Percentiles rank a stretch among this genome's conserved stretches.
These are phyloP conservation scores for Conopomorpha cramerella DNA, from an alignment of 1,140 invertebrate genomes.

Conservation along the genomic window DNA sequence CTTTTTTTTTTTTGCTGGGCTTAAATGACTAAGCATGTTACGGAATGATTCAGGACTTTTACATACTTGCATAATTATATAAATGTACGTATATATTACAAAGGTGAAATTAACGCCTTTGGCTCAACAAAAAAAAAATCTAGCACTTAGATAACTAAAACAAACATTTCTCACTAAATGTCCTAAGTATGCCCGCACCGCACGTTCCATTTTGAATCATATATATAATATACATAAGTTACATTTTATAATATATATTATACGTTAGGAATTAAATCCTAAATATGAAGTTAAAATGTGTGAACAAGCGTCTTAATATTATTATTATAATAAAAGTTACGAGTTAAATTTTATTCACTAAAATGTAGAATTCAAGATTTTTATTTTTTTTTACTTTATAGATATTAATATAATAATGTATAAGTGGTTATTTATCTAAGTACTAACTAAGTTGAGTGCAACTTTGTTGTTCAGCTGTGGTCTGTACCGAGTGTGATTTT, in stretches of 20 bases:
- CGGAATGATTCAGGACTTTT: too few relatives aligned
- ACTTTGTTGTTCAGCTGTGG: constrained; percentile 49
- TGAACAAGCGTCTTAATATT: constrained; percentile 53
- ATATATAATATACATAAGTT: constrained; percentile 14
- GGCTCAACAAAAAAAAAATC: constrained; percentile 1
- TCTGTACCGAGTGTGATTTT: constrained; percentile 40
- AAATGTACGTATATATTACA: too few relatives aligned
- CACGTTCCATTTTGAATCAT: constrained; percentile 11
- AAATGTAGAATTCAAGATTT: constrained; percentile 57
- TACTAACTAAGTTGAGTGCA: constrained; percentile 50
- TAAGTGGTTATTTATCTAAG: constrained; percentile 55
- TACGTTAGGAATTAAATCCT: constrained; percentile 41
- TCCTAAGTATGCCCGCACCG: constrained; percentile 23
- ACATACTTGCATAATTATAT: too few relatives aligned
- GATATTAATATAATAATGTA: too few relatives aligned
- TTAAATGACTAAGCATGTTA: too few relatives aligned
- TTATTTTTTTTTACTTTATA: constrained; percentile 31
- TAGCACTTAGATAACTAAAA: neutral
- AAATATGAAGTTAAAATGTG: constrained; percentile 58
- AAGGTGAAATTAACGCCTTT: neutral
- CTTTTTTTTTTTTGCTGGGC: too few relatives aligned
- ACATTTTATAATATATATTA: neutral
- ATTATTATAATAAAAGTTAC: constrained; percentile 56
- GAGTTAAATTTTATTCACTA: constrained; percentile 54
- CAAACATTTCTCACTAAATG: constrained; percentile 21